Evolutionary conservation across 2,797 vertebrate genomes (phyloP), one percentile per base, ranked within the genome.

Genomic region (Tenualosa ilisha): DNA sequence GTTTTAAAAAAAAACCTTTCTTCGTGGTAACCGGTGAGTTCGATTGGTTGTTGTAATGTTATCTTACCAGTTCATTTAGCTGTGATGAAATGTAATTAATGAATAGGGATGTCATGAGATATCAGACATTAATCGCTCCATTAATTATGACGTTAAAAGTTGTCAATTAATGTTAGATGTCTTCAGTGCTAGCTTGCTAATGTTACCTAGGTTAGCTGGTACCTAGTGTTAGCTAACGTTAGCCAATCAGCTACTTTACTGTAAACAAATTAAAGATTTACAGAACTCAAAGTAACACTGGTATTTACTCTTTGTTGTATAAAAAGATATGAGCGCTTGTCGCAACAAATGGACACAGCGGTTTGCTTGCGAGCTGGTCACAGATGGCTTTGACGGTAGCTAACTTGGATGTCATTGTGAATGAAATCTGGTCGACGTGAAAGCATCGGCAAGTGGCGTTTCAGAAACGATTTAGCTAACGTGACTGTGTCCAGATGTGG

Each of bases 21-120:
- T 13, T 79, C 68, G 68, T 72, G 72, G 20, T 43, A 43, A 79
- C 72, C 72, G 72, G 72, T 79, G 40, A 79, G 72, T 79, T 79
- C 17, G 72, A 79, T 3, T 79, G 72, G 40, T 20, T 20, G 37
- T 79, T 43, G 4, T 43, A 40, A 79, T 79, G 17, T 46, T 20
- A 43, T 7, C 15, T 17, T 22, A 51, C 7, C 7, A 43, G 17
- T 5, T 2, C 1, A 2, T 43, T 17, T 8, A 11, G 4, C 20
- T 43, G 0, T 79, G 1, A 43, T 0, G 3, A 46, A 46, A 22
- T 22, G 12, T 40, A 8, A 46, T 79, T 17, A 46, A 79, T 40
- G 1, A 20, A 46, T 17, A 43, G 17, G 8, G 40, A 43, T 2
- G 40, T 3, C 72, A 79, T n/a, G 72, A 6, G 40, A 40, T 79